Conservation (phyloP, 2,888 invertebrate genomes). For the Sarcophaga variegata region DNA sequence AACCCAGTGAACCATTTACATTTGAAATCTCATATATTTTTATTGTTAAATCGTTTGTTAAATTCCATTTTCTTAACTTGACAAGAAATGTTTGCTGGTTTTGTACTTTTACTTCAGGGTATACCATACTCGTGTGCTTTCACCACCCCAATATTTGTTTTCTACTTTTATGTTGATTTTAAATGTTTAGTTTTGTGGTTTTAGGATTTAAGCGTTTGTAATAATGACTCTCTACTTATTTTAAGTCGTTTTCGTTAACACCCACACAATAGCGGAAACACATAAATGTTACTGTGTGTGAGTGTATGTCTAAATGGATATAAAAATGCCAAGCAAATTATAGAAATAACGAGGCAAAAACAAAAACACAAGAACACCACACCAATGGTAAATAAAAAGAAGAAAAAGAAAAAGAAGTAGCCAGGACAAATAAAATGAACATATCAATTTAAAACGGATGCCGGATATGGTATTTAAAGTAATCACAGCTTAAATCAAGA, state of each 20-base stretch:
- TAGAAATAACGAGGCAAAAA: background rate
- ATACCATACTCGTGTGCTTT: too few relatives aligned
- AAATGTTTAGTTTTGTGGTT: constrained; percentile 50
- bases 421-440: constrained; percentile 43
- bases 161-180: constrained; percentile 59
- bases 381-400: background rate
- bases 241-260: constrained; percentile 49
- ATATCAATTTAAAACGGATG: constrained; percentile 61
- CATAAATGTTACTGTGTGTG: constrained; percentile 3
- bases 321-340: constrained; percentile 26
- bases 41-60: too few relatives aligned
- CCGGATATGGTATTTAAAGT: constrained; percentile 61
- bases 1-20: background rate
- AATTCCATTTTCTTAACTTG: too few relatives aligned
- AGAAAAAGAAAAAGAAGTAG: constrained; percentile 7
- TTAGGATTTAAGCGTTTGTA: constrained; percentile 54
- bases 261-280: constrained; percentile 44
- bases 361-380: background rate
- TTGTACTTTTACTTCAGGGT: too few relatives aligned
- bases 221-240: constrained; percentile 60
- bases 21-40: too few relatives aligned
- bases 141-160: background rate
- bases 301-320: background rate
- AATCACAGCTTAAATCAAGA: constrained; percentile 53
- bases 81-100: too few relatives aligned